Evolutionary conservation across 2,797 vertebrate genomes (phyloP).

Genomic region (Malurus splendens): DNA sequence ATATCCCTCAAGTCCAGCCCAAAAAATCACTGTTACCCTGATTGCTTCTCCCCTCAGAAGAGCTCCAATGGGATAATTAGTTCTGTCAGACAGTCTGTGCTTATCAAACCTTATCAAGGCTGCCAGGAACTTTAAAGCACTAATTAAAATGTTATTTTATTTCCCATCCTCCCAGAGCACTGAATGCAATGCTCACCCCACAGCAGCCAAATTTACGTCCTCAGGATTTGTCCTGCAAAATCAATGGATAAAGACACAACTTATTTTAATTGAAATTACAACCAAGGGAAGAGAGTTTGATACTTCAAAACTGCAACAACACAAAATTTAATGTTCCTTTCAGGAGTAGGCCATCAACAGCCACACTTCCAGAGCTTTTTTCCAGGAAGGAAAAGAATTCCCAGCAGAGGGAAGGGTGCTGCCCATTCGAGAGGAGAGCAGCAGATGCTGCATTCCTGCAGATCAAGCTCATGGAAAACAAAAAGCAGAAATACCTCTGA

Average conservation of each 20-base stretch:
- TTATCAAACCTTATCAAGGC: not conserved
- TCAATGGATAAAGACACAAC: not conserved
- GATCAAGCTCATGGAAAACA: conserved; percentile 5
- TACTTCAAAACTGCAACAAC: not conserved
- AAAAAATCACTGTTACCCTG: not conserved
- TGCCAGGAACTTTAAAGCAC: not conserved
- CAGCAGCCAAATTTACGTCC: not conserved
- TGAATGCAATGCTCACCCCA: accelerated
- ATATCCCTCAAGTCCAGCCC: not conserved
- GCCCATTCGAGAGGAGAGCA: not conserved
- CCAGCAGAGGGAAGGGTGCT: not conserved
- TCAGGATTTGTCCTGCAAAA: not conserved
- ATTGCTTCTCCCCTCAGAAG: not conserved
- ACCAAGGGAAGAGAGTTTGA: not conserved
- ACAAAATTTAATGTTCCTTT: not conserved
- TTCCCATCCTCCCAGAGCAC: not conserved
- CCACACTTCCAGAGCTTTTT: not conserved
- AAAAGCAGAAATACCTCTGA: not conserved
- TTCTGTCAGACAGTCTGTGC: not conserved
- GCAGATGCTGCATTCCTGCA: conserved; percentile 34
- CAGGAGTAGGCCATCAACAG: not conserved
- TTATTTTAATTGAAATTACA: not conserved
- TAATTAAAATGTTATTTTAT: not conserved
- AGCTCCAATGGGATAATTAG: accelerated
- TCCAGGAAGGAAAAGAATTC: not conserved